phyloP scores from a whole-genome alignment of 2,797 vertebrate genomes.

The Pipistrellus nathusii region DNA sequence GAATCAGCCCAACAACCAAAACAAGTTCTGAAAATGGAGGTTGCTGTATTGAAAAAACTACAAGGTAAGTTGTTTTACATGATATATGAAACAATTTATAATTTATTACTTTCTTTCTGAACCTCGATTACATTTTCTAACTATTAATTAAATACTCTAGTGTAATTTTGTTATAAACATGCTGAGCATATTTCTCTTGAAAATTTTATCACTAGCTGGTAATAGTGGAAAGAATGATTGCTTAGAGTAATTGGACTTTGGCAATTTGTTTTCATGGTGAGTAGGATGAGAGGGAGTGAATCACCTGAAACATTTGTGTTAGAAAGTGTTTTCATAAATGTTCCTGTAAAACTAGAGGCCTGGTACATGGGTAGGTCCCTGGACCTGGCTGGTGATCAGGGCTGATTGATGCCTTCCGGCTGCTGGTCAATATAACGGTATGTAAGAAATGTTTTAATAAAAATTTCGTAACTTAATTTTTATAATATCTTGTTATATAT shows the following conservation, averaged over 20 bases:
- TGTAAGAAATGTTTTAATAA: too few species aligned
- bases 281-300: constrained; percentile 6
- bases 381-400: too few species aligned
- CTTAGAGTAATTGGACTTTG: constrained; percentile 48
- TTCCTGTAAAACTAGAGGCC: neutral
- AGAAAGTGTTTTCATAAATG: constrained; percentile 47
- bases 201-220: constrained; percentile 52
- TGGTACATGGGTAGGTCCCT: too few species aligned
- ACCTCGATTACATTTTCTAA: constrained; percentile 3
- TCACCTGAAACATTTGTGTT: constrained; percentile 50
- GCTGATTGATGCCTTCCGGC: too few species aligned
- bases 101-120: constrained; percentile 51
- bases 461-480: too few species aligned
- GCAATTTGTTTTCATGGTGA: constrained; percentile 50
- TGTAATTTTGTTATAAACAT: constrained; percentile 39
- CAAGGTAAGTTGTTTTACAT: constrained; percentile 92
- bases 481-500: too few species aligned
- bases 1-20: constrained; percentile 99
- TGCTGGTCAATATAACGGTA: too few species aligned
- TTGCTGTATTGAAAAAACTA: constrained; percentile 98
- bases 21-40: constrained; percentile 99
- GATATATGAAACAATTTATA: constrained; percentile 12
- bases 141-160: constrained; percentile 14
- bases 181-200: constrained; percentile 58
- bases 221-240: constrained; percentile 24